Conservation (phyloP, 2,113 vertebrate species). For the Sphyrna mokarran region DNA sequence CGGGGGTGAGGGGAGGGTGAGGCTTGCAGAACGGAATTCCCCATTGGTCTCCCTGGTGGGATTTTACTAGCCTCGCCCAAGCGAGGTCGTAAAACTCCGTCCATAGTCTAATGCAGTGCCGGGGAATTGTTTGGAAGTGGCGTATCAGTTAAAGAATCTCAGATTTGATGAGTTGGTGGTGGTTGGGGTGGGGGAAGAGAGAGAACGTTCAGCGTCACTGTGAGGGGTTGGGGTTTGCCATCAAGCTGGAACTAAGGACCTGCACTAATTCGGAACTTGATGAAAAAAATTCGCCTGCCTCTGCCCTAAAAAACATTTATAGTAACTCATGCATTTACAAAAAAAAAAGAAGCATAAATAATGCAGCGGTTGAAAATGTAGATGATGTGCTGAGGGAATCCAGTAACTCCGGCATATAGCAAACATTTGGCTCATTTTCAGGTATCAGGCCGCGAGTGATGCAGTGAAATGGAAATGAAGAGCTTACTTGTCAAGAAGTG, state of each 20-base stretch:
- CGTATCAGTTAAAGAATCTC: background rate
- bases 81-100: too few relatives aligned
- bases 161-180: background rate
- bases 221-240: background rate
- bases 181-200: too few relatives aligned
- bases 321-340: constrained; percentile 14
- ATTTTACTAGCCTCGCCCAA: too few relatives aligned
- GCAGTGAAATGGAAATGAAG: background rate
- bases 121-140: background rate
- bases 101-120: background rate
- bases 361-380: constrained; percentile 34
- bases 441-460: background rate
- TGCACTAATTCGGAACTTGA: background rate
- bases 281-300: constrained; percentile 29
- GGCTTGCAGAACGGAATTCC: too few relatives aligned
- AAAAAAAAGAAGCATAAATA: constrained; percentile 24
- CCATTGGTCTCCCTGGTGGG: too few relatives aligned
- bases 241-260: background rate
- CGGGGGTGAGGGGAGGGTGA: too few relatives aligned
- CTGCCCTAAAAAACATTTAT: constrained; percentile 36
- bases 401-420: background rate
- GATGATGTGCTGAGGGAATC: constrained; percentile 17
- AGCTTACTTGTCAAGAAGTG: background rate
- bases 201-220: background rate
- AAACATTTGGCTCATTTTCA: background rate